These are phyloP conservation scores for Smittia sp. DNA, from an alignment of 2,888 invertebrate species.

Conservation along the genomic window DNA sequence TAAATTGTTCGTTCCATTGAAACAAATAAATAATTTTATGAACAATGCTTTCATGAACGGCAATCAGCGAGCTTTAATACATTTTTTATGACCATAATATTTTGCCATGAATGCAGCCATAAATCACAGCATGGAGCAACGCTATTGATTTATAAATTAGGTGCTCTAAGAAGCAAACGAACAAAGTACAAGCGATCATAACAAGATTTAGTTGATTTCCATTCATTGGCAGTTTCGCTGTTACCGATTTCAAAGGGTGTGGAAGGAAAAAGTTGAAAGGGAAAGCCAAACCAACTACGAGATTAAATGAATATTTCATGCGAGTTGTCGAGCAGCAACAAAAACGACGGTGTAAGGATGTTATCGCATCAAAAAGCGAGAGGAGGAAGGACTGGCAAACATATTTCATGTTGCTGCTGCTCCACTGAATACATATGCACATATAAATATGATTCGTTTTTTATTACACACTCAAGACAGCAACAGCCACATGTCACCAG, in stretches of 20 bases:
- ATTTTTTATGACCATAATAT: conserved; percentile 26
- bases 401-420: neutral
- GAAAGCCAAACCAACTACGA: neutral
- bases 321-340: neutral
- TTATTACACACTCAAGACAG: neutral
- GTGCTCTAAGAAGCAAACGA: neutral
- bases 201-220: neutral
- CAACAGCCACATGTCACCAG: neutral
- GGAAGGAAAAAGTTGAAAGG: neutral
- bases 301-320: conserved; percentile 34
- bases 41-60: neutral
- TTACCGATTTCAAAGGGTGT: neutral
- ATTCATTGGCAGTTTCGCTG: conserved; percentile 11
- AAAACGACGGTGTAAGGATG: neutral
- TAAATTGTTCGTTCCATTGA: neutral
- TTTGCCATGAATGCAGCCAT: neutral
- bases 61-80: conserved; percentile 26
- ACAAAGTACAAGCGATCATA: neutral
- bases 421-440: neutral
- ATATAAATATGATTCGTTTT: conserved; percentile 3
- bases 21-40: conserved; percentile 27
- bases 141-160: conserved; percentile 36
- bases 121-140: conserved; percentile 7
- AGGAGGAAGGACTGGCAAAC: neutral
- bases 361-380: conserved; percentile 1